Evolutionary conservation across 1,140 invertebrate genomes (phyloP), one percentile per base, ranked within the genome.

Genomic region (Diachasma alloeum): DNA sequence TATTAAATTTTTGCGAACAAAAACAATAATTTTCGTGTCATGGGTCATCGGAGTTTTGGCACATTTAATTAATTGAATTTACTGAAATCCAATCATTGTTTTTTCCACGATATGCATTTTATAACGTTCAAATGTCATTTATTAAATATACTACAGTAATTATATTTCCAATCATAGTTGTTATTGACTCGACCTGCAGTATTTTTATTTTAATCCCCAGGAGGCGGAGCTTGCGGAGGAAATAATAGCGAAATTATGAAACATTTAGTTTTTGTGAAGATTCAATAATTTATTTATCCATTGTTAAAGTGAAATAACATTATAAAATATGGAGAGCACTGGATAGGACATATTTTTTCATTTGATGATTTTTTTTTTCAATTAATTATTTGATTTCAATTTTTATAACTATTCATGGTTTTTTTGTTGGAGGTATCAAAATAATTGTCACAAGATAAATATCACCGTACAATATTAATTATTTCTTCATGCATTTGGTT

Each of bases 401-500:
- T n/a, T n/a, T n/a, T n/a, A n/a, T n/a, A n/a, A n/a, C n/a, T n/a
- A n/a, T n/a, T n/a, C n/a, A n/a, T n/a, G n/a, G n/a, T n/a, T n/a
- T n/a, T n/a, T n/a, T n/a, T n/a, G n/a, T n/a, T 83, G 79, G 84
- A 84, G 82, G 84, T 88, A 85, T 82, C 83, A 88, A 87, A 87
- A 85, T 87, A 86, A 87, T 83, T 80, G 80, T 85, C 79, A 76
- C 81, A 84, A 83, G 81, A 87, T 88, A 85, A 79, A 88, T 87
- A 88, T 87, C 80, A 87, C 79, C 75, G 74, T 84, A 75, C 70
- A 53, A 70, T 70, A 42, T 70, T 22, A 39, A n/a, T 39, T 72
- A 37, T 56, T 48, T 56, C 73, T 13, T 74, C 53, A 24, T 63
- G 44, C 11, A 42, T 59, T 74, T 37, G 4, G 36, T 37, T 37